Evolutionary conservation across 2,888 invertebrate genomes (phyloP), one percentile per base, ranked within the genome.

Genomic region (Plebejus anna): DNA sequence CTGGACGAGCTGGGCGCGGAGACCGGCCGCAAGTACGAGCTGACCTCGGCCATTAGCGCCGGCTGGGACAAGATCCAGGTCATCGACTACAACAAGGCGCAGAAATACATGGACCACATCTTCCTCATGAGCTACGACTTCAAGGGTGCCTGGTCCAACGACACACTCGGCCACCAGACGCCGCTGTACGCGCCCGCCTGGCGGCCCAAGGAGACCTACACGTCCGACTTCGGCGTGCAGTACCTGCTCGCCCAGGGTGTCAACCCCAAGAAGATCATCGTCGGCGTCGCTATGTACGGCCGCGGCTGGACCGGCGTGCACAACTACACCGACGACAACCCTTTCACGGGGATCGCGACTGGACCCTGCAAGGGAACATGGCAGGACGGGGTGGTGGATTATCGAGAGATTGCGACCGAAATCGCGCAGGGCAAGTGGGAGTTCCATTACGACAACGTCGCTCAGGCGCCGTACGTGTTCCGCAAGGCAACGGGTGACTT

Each of bases 1-100:
- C 81, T 94, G 71, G 90, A 92, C 79, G 89, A 90, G 16, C 82
- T 94, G 3, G 88, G 91, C 1, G 86, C 87, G 75, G 87, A 89
- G 70, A 93, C 89, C 78, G 94, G 94, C 28, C 91, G 80, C 84
- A 92, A 89, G 82, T 94, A 92, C 83, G 94, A 94, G 81, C 80
- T 94, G 76, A 94, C 94, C 1, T 94, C 94, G 13, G 94, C 94
- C n/a, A 94, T 94, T 81, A 94, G 94, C 77, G 88, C 94, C 59
- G 94, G 94, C 77, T 94, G 94, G 94, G 94, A 94, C 80, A 94
- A 94, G 81, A 93, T 94, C 73, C 94, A 94, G 82, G 93, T 94
- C 2, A 91, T 94, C 0, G 90, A 94, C 81, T 94, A 94, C 84
- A 89, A 85, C 71, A 88, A 84, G 32, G 94, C 94, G 3, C 91